These are phyloP conservation scores for Pygoscelis antarcticus DNA, from an alignment of 2,113 vertebrate species.

Conservation along the genomic window DNA sequence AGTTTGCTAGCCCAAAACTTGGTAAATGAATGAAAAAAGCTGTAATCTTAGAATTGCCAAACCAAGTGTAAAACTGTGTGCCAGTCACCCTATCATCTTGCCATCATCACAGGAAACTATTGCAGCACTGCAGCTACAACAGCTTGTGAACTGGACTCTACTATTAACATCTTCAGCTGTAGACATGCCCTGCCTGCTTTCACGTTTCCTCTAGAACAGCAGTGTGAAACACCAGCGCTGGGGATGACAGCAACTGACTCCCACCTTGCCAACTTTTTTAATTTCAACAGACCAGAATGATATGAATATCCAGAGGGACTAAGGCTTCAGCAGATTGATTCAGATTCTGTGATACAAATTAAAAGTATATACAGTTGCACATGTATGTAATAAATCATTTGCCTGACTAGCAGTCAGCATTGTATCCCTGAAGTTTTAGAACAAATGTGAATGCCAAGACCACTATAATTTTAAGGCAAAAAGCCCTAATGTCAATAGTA, in stretches of 20 bases:
- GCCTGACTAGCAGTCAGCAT: not conserved
- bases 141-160: not conserved
- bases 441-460: not conserved
- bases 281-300: not conserved
- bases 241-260: not conserved
- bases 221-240: rapidly evolving
- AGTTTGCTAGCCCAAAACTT: not conserved
- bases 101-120: not conserved
- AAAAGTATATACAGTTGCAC: not conserved
- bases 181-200: not conserved
- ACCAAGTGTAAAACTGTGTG: not conserved
- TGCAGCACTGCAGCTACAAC: not conserved
- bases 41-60: not conserved
- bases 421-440: not conserved
- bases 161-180: not conserved
- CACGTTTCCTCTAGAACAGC: not conserved
- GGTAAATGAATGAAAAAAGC: not conserved
- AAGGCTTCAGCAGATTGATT: not conserved
- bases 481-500: not conserved
- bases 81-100: not conserved
- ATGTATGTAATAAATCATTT: not conserved
- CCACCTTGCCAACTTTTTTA: not conserved
- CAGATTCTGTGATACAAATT: not conserved
- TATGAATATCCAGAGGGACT: not conserved
- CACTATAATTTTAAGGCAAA: not conserved